A percentile compares a stretch with the other conserved stretches of the same genome.
Conservation (phyloP, 2,888 invertebrate genomes). For the Leptarthrus brevirostris region DNA sequence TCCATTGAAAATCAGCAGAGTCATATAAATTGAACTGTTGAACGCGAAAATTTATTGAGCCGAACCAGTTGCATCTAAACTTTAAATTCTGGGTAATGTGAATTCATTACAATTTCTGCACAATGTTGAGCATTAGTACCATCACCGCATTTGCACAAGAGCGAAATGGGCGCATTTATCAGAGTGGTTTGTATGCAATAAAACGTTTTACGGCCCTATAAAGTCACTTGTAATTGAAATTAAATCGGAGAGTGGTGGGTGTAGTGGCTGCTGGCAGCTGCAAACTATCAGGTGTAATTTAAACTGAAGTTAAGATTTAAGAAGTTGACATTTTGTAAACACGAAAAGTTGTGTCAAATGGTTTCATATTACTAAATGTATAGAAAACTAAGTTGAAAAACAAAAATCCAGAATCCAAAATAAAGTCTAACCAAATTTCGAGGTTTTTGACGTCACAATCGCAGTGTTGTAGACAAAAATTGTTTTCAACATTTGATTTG, state of each 20-base stretch:
- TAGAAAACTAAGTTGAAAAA: too few species aligned
- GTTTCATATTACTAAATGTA: too few species aligned
- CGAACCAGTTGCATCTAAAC: background rate
- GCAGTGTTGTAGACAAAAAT: too few species aligned
- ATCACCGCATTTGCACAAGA: background rate
- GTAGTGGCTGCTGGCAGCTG: background rate
- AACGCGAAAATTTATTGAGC: background rate
- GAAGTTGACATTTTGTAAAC: too few species aligned
- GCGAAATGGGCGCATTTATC: constrained; percentile 20
- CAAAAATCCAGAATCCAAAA: too few species aligned
- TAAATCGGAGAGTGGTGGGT: constrained; percentile 2
- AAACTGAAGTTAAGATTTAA: too few species aligned
- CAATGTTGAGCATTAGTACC: background rate
- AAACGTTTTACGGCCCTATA: constrained; percentile 17
- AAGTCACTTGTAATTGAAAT: constrained; percentile 31
- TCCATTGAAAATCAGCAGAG: background rate
- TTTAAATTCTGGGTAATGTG: constrained; percentile 25
- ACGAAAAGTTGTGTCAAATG: too few species aligned
- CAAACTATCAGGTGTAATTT: background rate
- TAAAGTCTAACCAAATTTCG: too few species aligned
- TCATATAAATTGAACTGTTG: background rate
- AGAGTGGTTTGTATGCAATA: constrained; percentile 7
- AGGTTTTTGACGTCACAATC: too few species aligned
- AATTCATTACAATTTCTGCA: constrained; percentile 13
- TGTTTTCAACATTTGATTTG: too few species aligned